Evolutionary conservation across 2,797 vertebrate species (phyloP).

Genomic region (Sebastes vulpes): DNA sequence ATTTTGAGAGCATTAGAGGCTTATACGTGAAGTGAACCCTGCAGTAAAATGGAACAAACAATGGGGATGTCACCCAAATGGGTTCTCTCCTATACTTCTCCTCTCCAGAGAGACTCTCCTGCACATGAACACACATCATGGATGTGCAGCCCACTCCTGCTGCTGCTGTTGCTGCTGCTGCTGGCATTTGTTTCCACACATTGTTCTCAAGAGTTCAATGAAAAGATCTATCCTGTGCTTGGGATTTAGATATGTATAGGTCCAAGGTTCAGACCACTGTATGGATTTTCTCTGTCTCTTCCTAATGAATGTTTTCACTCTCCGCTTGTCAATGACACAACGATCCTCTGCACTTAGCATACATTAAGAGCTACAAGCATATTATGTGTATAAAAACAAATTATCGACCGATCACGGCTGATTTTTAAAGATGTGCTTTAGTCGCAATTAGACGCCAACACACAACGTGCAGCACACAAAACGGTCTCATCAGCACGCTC

Average conservation of each 20-base stretch:
- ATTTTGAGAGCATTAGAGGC: slow-evolving; percentile 76
- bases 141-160: neutral
- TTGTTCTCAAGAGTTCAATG: slow-evolving; percentile 50
- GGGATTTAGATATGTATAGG: slow-evolving; percentile 49
- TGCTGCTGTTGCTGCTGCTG: neutral
- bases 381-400: slow-evolving; percentile 36
- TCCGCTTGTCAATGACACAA: slow-evolving; percentile 53
- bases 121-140: slow-evolving; percentile 1
- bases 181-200: slow-evolving; percentile 48
- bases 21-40: slow-evolving; percentile 38
- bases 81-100: neutral
- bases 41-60: slow-evolving; percentile 71
- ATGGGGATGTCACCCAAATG: slow-evolving; percentile 29
- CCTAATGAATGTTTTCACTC: slow-evolving; percentile 69
- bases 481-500: slow-evolving; percentile 41
- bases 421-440: slow-evolving; percentile 27
- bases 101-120: neutral
- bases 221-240: slow-evolving; percentile 58
- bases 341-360: slow-evolving; percentile 48
- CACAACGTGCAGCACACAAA: slow-evolving; percentile 12
- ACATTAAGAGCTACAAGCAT: slow-evolving; percentile 33
- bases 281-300: slow-evolving; percentile 68
- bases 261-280: slow-evolving; percentile 43
- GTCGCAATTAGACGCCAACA: slow-evolving; percentile 22
- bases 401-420: neutral